phyloP scores from a whole-genome alignment of 2,797 vertebrate species.

The Gymnothorax reevesii region DNA sequence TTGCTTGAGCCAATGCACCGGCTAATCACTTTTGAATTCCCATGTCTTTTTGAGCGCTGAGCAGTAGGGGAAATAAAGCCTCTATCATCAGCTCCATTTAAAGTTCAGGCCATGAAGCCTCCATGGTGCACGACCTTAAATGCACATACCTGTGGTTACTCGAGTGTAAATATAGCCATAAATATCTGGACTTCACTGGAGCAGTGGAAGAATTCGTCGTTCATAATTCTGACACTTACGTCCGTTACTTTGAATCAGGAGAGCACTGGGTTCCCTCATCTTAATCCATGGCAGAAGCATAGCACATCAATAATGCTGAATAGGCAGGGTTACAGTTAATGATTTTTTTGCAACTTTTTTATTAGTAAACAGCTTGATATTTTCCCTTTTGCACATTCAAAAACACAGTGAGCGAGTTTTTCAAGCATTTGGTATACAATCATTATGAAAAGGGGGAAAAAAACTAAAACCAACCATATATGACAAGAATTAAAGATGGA shows the following conservation, averaged over 20 bases:
- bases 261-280: constrained; percentile 11
- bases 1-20: neutral
- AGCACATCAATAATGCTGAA: neutral
- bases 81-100: constrained; percentile 47
- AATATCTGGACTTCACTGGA: constrained; percentile 37
- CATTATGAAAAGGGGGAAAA: constrained; percentile 53
- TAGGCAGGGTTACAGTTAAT: neutral
- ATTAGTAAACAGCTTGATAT: constrained; percentile 70
- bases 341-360: constrained; percentile 59
- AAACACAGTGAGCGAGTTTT: constrained; percentile 63
- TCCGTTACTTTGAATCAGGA: constrained; percentile 27
- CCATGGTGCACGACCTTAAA: constrained; percentile 35
- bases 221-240: constrained; percentile 47
- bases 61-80: constrained; percentile 9
- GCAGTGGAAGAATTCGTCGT: constrained; percentile 41
- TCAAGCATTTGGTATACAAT: constrained; percentile 63
- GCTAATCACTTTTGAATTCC: constrained; percentile 6
- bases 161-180: constrained; percentile 53
- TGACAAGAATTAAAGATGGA: constrained; percentile 60
- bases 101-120: constrained; percentile 50
- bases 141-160: constrained; percentile 59
- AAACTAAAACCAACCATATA: constrained; percentile 64
- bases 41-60: neutral
- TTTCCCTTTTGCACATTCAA: constrained; percentile 71
- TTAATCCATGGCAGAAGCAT: neutral